Evolutionary conservation across 2,888 invertebrate genomes (phyloP).

Genomic region (Carcina quercana): DNA sequence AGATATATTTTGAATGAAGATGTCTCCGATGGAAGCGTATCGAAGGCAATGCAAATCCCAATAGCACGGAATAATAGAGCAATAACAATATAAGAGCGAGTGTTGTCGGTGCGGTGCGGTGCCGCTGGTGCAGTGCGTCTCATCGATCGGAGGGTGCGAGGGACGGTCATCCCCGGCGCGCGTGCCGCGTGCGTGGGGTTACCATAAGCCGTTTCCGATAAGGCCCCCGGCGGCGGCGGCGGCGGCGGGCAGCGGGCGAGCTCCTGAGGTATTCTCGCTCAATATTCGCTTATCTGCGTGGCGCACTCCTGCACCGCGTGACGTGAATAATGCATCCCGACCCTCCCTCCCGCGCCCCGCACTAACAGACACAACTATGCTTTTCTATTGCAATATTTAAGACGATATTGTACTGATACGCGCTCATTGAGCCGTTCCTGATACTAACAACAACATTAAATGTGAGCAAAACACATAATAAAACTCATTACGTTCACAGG

Average conservation of each 20-base stretch:
- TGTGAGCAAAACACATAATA: too few relatives aligned
- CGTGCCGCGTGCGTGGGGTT: conserved; percentile 69
- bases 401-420: conserved; percentile 15
- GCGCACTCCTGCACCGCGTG: conserved; percentile 63
- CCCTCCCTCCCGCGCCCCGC: conserved; percentile 17
- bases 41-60: too few relatives aligned
- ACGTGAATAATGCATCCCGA: conserved; percentile 58
- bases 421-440: too few relatives aligned
- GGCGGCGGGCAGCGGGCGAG: conserved; percentile 20
- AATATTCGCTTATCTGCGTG: conserved; percentile 61
- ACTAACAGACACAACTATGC: conserved; percentile 12
- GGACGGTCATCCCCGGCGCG: conserved; percentile 40
- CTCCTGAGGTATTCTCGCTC: conserved; percentile 48
- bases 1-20: too few relatives aligned
- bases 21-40: too few relatives aligned
- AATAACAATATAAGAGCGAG: conserved; percentile 55
- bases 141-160: conserved; percentile 54
- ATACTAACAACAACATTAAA: too few relatives aligned
- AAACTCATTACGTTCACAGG: too few relatives aligned
- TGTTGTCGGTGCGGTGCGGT: too few relatives aligned
- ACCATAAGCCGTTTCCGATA: conserved; percentile 75
- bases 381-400: conserved; percentile 37
- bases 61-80: conserved; percentile 33
- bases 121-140: too few relatives aligned
- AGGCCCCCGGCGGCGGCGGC: too few relatives aligned